phyloP scores from a whole-genome alignment of 1,140 invertebrate species.

The Sinonovacula constricta region DNA sequence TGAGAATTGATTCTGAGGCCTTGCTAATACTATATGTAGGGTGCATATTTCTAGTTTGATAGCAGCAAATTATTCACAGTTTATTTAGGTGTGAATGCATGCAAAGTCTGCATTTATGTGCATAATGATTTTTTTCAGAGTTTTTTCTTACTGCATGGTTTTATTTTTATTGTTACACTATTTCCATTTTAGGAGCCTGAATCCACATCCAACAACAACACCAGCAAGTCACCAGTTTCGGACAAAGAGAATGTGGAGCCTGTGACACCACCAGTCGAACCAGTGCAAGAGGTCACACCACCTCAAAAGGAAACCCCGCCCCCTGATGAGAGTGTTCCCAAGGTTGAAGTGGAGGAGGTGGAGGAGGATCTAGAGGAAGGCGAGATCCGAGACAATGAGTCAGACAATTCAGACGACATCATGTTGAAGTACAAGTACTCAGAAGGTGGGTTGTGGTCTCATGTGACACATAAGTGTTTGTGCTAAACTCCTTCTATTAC shows the following conservation, averaged over 20 bases:
- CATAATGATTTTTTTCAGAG: no score
- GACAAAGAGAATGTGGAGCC: conserved; percentile 11
- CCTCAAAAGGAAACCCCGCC: conserved; percentile 4
- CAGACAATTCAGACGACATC: conserved; percentile 42
- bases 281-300: neutral
- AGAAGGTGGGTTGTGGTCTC: conserved; percentile 72
- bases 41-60: no score
- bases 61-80: no score
- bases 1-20: no score
- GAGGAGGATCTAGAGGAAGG: conserved; percentile 46
- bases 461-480: no score
- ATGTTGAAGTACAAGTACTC: conserved; percentile 67
- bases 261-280: conserved; percentile 11
- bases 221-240: neutral
- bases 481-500: no score
- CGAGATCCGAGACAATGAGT: conserved; percentile 31
- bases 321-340: conserved; percentile 20
- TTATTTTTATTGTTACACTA: neutral
- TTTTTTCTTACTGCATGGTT: no score
- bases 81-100: no score
- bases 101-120: no score
- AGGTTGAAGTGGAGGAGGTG: conserved; percentile 59
- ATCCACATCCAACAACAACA: conserved; percentile 8
- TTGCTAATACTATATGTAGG: no score
- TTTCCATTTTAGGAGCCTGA: neutral